Percentiles rank a stretch among this genome's conserved stretches.
Conservation (phyloP, 2,888 invertebrate genomes). For the Endomychus coccineus region DNA sequence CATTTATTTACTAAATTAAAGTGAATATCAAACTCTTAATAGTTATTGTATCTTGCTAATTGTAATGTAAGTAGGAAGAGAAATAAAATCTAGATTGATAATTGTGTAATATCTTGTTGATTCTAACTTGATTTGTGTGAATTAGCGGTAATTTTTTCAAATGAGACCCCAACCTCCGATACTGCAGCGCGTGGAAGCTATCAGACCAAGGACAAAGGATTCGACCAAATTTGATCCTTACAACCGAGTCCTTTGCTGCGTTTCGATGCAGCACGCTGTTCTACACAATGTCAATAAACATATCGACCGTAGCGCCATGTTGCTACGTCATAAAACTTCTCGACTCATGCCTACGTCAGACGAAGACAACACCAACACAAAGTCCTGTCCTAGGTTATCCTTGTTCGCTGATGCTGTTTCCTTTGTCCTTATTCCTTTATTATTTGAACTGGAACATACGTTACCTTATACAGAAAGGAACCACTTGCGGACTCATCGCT, state of each 20-base stretch:
- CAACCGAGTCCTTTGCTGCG: conserved; percentile 27
- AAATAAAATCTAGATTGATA: no score
- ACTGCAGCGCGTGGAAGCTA: conserved; percentile 9
- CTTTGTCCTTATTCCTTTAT: conserved; percentile 22
- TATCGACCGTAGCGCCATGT: conserved; percentile 28
- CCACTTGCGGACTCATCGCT: no score
- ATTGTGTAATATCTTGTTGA: no score
- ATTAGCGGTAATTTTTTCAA: no score
- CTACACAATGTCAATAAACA: conserved; percentile 36
- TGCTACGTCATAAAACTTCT: conserved; percentile 12
- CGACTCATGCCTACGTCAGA: conserved; percentile 9
- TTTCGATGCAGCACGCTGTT: conserved; percentile 26
- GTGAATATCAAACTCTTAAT: no score
- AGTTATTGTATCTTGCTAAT: no score
- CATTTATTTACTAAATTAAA: no score
- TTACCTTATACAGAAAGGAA: no score
- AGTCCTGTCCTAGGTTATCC: conserved; percentile 25
- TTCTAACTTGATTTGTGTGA: no score
- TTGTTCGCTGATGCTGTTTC: conserved; percentile 21
- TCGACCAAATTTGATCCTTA: conserved; percentile 36
- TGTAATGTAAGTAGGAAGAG: no score
- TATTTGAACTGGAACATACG: no score
- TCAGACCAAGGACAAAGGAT: conserved; percentile 39
- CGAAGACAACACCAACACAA: conserved; percentile 33
- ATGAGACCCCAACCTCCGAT: no score